phyloP scores from a whole-genome alignment of 2,888 invertebrate genomes.

The Thymelicus sylvestris region DNA sequence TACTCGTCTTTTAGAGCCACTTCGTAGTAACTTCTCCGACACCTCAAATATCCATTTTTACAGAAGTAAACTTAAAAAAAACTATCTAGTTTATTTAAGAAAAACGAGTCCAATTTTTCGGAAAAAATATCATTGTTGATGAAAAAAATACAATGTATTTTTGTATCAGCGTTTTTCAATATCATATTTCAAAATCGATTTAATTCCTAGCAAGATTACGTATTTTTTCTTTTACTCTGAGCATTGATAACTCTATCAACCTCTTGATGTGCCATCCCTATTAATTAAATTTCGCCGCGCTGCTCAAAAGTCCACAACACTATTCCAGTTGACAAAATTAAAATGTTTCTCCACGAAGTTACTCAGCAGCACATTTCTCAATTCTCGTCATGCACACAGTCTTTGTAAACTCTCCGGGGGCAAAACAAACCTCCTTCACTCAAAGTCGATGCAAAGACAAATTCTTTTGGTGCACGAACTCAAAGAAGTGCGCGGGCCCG shows the following conservation, averaged over 20 bases:
- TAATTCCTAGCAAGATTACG: too few species aligned
- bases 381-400: slow-evolving; percentile 43
- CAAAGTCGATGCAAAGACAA: slow-evolving; percentile 81
- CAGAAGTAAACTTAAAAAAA: background rate
- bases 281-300: too few species aligned
- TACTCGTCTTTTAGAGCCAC: slow-evolving; percentile 65
- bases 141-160: too few species aligned
- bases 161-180: too few species aligned
- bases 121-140: too few species aligned
- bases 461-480: slow-evolving; percentile 79
- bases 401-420: slow-evolving; percentile 60
- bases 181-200: too few species aligned
- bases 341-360: slow-evolving; percentile 24
- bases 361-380: slow-evolving; percentile 51
- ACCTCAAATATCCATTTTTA: slow-evolving; percentile 46
- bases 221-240: too few species aligned
- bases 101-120: too few species aligned
- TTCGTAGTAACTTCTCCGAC: slow-evolving; percentile 47
- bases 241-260: too few species aligned
- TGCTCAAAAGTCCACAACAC: background rate
- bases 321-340: slow-evolving; percentile 23
- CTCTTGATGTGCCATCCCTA: too few species aligned
- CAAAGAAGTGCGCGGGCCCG: slow-evolving; percentile 75
- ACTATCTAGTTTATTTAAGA: too few species aligned
- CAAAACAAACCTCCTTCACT: slow-evolving; percentile 77